Percentiles rank a stretch among this genome's conserved stretches.
Evolutionary conservation across 2,797 vertebrate species (phyloP).

Genomic region (Crenuchus spilurus): DNA sequence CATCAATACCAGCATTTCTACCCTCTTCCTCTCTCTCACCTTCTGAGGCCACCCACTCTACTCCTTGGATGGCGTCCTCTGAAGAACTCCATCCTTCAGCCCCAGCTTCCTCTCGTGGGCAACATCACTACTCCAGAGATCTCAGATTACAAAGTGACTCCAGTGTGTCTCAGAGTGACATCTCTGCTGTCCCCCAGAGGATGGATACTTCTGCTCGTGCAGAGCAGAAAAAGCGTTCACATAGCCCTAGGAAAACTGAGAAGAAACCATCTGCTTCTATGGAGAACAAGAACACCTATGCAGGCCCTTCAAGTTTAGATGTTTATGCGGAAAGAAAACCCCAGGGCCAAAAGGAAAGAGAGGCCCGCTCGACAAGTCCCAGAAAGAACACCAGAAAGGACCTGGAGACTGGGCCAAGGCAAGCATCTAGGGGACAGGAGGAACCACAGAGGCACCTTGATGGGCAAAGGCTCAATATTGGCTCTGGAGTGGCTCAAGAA

Average conservation of each 20-base stretch:
- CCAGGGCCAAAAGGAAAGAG: conserved; percentile 65
- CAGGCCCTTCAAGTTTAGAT: conserved; percentile 31
- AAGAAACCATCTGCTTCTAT: conserved; percentile 19
- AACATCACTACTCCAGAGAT: conserved; percentile 64
- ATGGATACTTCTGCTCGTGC: conserved; percentile 10
- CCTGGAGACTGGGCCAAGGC: conserved; percentile 50
- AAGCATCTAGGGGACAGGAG: conserved; percentile 51
- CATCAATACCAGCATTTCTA: conserved; percentile 79
- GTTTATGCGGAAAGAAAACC: conserved; percentile 18
- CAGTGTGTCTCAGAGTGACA: conserved; percentile 58
- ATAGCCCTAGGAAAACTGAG: conserved; percentile 60
- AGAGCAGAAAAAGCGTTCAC: conserved; percentile 39
- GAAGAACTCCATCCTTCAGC: conserved; percentile 70
- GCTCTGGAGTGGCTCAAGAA: conserved; percentile 63
- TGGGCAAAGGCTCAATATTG: conserved; percentile 44
- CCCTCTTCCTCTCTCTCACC: conserved; percentile 77
- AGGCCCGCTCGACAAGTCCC: conserved; percentile 77
- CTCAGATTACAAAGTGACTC: conserved; percentile 63
- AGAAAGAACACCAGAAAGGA: conserved; percentile 74
- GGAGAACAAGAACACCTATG: conserved; percentile 48
- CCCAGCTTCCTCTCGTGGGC: conserved; percentile 62
- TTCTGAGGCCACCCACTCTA: conserved; percentile 75
- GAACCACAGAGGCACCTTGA: conserved; percentile 67
- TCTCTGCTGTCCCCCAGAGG: conserved; percentile 74
- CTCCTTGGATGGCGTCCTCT: conserved; percentile 66